Evolutionary conservation across 2,797 vertebrate species (phyloP).

Genomic region (Hypotaenidia okinawae): DNA sequence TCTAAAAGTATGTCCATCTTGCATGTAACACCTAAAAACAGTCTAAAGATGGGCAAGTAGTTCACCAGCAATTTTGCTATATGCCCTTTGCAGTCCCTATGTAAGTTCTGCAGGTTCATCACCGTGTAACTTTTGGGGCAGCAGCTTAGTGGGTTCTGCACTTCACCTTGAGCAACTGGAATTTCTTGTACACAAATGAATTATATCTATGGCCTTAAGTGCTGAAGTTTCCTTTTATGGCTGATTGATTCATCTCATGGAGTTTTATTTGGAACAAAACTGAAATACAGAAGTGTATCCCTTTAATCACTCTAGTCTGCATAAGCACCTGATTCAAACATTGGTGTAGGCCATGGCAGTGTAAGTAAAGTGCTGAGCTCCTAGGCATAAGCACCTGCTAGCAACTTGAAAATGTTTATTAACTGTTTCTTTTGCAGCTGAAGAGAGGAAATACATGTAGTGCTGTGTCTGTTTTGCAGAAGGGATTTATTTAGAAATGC

Average conservation of each 20-base stretch:
- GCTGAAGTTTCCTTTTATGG: not conserved
- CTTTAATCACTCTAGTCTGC: not conserved
- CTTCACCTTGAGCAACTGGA: not conserved
- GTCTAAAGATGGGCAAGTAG: not conserved
- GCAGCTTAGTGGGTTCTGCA: not conserved
- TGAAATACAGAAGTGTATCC: not conserved
- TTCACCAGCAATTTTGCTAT: not conserved
- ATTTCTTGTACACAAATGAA: not conserved
- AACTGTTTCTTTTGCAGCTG: not conserved
- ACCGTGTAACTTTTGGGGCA: not conserved
- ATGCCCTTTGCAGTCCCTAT: not conserved
- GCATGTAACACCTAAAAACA: not conserved
- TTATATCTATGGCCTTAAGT: not conserved
- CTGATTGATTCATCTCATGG: not conserved
- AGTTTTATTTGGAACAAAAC: not conserved
- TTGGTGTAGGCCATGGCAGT: not conserved
- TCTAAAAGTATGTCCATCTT: not conserved
- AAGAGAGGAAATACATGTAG: not conserved
- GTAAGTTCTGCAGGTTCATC: not conserved
- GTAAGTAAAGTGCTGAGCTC: not conserved
- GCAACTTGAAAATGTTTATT: not conserved
- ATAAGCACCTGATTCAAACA: not conserved
- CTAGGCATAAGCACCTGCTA: not conserved
- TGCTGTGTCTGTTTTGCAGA: not conserved
- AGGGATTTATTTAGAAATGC: not conserved